These are phyloP conservation scores for Pluvianellus socialis DNA, from an alignment of 2,113 vertebrate species.

Conservation along the genomic window DNA sequence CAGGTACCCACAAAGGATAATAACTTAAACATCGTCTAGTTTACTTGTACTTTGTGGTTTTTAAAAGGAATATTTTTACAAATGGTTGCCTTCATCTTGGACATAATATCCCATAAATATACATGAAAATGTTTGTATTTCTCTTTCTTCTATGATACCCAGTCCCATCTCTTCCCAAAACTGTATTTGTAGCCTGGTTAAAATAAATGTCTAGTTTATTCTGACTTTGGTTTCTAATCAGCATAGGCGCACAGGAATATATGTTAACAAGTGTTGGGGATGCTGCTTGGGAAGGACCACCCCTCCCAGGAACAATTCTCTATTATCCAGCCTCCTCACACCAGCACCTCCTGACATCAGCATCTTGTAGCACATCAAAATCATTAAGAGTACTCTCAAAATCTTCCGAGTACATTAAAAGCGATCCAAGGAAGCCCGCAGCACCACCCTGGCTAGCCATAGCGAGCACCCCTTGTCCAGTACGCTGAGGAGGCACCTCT, in stretches of 20 bases:
- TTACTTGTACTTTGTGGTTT: neutral
- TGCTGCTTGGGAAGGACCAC: neutral
- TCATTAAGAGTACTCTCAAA: neutral
- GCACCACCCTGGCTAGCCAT: neutral
- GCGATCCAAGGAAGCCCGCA: neutral
- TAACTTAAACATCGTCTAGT: neutral
- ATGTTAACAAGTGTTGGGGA: neutral
- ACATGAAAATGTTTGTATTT: neutral
- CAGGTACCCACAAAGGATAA: neutral
- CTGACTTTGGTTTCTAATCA: neutral
- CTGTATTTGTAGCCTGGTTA: neutral
- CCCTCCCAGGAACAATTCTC: neutral
- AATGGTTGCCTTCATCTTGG: neutral
- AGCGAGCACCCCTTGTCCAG: neutral
- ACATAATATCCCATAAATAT: neutral
- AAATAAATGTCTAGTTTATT: neutral
- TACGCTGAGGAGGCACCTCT: neutral
- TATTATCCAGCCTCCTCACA: neutral
- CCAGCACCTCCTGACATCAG: neutral
- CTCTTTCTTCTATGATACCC: neutral
- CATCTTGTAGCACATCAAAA: neutral
- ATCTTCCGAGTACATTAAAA: neutral
- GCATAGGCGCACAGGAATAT: neutral
- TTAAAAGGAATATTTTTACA: neutral
- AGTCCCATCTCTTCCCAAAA: neutral